Evolutionary conservation across 37 sponge, comb jelly and placozoan genomes (phyloP), one percentile per base, ranked within the genome.

Genomic region (Mnemiopsis leidyi): DNA sequence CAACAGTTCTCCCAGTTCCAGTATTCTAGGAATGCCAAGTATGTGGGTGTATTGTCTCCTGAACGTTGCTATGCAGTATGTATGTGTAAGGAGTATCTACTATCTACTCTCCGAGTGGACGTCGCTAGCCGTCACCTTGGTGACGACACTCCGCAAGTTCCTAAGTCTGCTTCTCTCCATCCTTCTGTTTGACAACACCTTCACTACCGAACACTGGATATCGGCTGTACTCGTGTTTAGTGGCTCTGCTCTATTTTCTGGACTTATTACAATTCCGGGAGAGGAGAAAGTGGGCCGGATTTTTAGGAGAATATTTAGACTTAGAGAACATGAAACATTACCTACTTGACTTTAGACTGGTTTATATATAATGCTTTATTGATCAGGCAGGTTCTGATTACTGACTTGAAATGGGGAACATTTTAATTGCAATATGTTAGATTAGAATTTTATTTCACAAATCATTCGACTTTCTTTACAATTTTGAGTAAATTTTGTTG

Each of bases 61-160:
- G 48, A 85, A 85, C 29, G 35, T 85, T 0, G 90, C 48, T 9
- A 85, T 85, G 90, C 90, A 85, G 61, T 39, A 85, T 37, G 29
- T 85, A 2, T 85, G 90, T 23, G 48, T 85, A 29, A 28, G 35
- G 16, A 29, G 29, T 85, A 29, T 85, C 1, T 85, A 85, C 90
- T 85, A 32, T 28, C 90, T 85, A 1, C 61, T 85, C n/a, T 85
- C 90, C 5, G 90, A 85, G 90, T 85, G 90, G 90, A 85, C 90
- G 1, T 85, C 90, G 2, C 48, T 85, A 23, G 39, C 90, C 2
- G 90, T 85, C 23, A 85, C 90, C 24, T 61, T 85, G 90, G 90
- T 85, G 0, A 85, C 90, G 61, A 85, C 90, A 38, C 13, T 85
- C 40, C 24, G 90, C 30, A 85, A 85, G 30, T 85, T 85, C 48